Evolutionary conservation across 2,888 invertebrate species (phyloP).

Genomic region (Heliothis peltigera): DNA sequence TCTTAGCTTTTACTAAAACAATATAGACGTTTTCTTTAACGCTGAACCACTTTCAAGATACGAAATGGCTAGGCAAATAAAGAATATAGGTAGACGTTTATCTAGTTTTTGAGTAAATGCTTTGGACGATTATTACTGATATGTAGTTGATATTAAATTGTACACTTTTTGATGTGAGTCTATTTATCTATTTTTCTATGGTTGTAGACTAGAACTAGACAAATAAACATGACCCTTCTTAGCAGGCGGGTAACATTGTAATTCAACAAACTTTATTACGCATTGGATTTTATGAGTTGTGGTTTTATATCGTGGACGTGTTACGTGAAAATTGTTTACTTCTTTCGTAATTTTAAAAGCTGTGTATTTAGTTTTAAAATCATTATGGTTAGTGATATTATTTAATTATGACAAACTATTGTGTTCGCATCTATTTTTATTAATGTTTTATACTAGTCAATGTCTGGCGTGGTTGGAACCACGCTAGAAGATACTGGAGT

Average conservation of each 20-base stretch:
- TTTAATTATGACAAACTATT: conserved; percentile 34
- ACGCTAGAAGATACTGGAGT: no score
- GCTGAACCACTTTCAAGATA: not conserved
- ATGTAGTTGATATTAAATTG: conserved; percentile 60
- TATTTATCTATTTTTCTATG: conserved; percentile 78
- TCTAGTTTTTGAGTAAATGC: conserved; percentile 47
- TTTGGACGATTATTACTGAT: conserved; percentile 26
- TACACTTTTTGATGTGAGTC: conserved; percentile 80
- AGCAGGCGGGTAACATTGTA: conserved; percentile 19
- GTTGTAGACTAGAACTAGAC: conserved; percentile 67
- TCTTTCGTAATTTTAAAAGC: conserved; percentile 9
- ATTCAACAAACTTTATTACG: conserved; percentile 51
- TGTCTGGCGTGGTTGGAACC: conserved; percentile 41
- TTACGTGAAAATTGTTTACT: not conserved
- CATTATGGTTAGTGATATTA: conserved; percentile 51
- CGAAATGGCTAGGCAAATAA: not conserved
- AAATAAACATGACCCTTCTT: conserved; percentile 12
- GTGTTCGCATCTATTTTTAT: conserved; percentile 34
- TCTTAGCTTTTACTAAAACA: conserved; percentile 46
- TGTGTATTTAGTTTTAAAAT: conserved; percentile 29
- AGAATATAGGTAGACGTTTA: conserved; percentile 8
- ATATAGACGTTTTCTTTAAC: conserved; percentile 12
- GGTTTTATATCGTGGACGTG: conserved; percentile 54
- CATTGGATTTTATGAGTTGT: conserved; percentile 45
- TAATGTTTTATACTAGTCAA: conserved; percentile 51